These are phyloP conservation scores for Phallusia fumigata DNA, from an alignment of 23 tunicate species.

Conservation along the genomic window DNA sequence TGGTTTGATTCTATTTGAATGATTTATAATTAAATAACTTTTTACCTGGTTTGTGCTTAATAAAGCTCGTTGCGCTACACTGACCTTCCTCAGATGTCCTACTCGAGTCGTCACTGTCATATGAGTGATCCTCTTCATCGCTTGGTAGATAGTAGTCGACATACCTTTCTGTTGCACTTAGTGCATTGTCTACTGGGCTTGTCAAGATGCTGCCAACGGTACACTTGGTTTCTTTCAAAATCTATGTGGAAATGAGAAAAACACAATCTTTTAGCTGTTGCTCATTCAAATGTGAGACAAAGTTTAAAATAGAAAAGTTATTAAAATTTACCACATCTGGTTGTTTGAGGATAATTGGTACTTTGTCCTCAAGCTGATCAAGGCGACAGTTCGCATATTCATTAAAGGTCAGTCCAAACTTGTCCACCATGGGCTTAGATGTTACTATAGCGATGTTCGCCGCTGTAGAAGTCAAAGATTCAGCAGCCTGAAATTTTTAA, in stretches of 20 bases:
- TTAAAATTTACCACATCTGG: constrained; percentile 71
- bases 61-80: neutral
- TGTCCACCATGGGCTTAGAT: constrained; percentile 71
- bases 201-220: constrained; percentile 42
- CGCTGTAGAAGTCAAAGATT: constrained; percentile 56
- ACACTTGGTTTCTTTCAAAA: constrained; percentile 44
- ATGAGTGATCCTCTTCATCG: constrained; percentile 26
- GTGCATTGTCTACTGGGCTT: constrained; percentile 42
- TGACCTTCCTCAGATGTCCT: neutral
- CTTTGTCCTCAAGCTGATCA: constrained; percentile 64
- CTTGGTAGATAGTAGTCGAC: constrained; percentile 75
- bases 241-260: constrained; percentile 15
- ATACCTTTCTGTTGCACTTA: constrained; percentile 56
- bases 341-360: constrained; percentile 61
- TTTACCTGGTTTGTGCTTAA: no score
- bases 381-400: constrained; percentile 68
- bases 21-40: no score
- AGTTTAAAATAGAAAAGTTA: no score
- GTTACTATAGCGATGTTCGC: constrained; percentile 66
- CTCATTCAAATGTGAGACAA: neutral
- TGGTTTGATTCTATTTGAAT: no score
- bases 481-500: constrained; percentile 66
- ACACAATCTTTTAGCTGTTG: neutral
- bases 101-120: constrained; percentile 7
- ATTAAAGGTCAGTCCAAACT: constrained; percentile 63